Percentiles rank a stretch among this genome's conserved stretches.
Evolutionary conservation across 1,140 invertebrate species (phyloP).

Genomic region (Bombyx mandarina): DNA sequence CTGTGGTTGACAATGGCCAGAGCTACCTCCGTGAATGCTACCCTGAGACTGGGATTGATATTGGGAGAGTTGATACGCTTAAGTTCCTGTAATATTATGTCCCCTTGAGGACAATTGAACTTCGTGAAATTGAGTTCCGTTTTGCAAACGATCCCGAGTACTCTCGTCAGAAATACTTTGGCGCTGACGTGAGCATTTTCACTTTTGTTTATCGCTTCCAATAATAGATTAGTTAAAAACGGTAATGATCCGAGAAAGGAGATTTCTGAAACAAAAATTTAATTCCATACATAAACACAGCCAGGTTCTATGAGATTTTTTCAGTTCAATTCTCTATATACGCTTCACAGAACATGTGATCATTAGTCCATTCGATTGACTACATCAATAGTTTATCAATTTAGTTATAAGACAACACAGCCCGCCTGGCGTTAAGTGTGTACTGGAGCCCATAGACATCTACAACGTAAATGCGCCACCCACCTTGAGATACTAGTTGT

Average conservation of each 20-base stretch:
- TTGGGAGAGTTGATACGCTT: constrained; percentile 31
- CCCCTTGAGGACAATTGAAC: constrained; percentile 32
- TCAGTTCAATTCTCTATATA: no score
- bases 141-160: constrained; percentile 30
- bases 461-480: no score
- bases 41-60: constrained; percentile 40
- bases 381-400: no score
- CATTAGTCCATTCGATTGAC: no score
- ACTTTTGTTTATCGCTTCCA: constrained; percentile 25
- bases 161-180: constrained; percentile 46
- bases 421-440: no score
- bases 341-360: no score
- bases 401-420: no score
- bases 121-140: constrained; percentile 45
- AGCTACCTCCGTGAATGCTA: constrained; percentile 52
- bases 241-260: constrained; percentile 27
- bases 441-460: no score
- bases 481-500: no score
- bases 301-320: no score
- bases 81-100: constrained; percentile 29
- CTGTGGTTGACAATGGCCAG: constrained; percentile 36
- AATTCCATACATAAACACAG: not conserved
- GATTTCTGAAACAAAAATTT: constrained; percentile 32
- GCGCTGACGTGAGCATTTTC: constrained; percentile 44
- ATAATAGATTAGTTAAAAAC: constrained; percentile 32